Conservation (phyloP, 2,888 invertebrate genomes). For the Drosophila sordidapex region DNA sequence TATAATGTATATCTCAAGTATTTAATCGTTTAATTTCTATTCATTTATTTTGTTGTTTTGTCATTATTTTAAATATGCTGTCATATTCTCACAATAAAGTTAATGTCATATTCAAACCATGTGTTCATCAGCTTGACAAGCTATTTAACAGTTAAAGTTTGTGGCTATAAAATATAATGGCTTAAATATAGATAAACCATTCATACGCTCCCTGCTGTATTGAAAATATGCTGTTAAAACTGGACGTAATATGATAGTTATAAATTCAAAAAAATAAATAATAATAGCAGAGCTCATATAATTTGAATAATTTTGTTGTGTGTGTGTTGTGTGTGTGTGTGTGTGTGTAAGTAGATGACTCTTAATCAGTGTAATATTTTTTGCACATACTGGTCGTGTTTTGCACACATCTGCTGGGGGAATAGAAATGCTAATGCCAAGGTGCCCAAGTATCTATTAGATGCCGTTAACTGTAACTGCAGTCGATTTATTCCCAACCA, state of each 20-base stretch:
- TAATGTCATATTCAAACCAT: background rate
- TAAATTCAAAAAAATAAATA: background rate
- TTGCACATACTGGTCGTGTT: background rate
- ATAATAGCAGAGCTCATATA: background rate
- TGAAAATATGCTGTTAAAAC: background rate
- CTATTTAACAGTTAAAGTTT: background rate
- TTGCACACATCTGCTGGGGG: constrained; percentile 27
- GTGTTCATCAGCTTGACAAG: background rate
- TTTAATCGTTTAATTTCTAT: background rate
- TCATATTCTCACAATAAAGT: background rate
- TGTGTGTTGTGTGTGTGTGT: background rate
- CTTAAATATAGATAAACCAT: background rate
- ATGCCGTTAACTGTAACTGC: constrained; percentile 78
- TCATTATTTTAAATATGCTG: background rate
- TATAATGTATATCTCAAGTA: too few relatives aligned
- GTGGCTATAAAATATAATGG: background rate
- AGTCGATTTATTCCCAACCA: constrained; percentile 66
- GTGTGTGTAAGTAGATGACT: background rate
- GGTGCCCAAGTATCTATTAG: constrained; percentile 81
- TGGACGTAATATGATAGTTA: background rate
- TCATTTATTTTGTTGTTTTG: background rate
- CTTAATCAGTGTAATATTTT: background rate
- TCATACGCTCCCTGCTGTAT: background rate
- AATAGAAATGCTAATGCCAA: constrained; percentile 62
- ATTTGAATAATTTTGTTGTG: background rate